These are phyloP conservation scores for Hymenochirus boettgeri DNA, from an alignment of 2,113 vertebrate species.

Conservation along the genomic window DNA sequence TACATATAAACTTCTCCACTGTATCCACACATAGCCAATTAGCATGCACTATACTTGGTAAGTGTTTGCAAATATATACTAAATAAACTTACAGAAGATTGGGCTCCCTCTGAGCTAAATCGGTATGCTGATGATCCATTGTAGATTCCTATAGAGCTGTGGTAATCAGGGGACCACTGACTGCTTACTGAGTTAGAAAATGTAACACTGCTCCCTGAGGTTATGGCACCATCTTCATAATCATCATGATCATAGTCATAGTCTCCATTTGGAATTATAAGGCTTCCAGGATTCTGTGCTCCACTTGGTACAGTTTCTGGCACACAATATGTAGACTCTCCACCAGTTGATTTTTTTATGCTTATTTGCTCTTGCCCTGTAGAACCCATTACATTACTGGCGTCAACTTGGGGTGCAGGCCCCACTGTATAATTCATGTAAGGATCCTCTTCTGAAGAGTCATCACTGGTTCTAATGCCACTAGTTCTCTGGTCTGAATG, in stretches of 20 bases:
- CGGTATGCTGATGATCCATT: constrained; percentile 87
- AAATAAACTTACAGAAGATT: constrained; percentile 82
- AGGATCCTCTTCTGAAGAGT: constrained; percentile 94
- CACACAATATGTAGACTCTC: constrained; percentile 72
- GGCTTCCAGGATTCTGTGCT: constrained; percentile 64
- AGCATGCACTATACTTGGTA: too few species aligned
- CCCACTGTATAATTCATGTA: constrained; percentile 85
- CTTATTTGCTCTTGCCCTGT: constrained; percentile 51
- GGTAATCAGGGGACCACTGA: constrained; percentile 87
- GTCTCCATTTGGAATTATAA: constrained; percentile 81
- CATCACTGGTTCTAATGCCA: constrained; percentile 91
- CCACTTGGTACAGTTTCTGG: constrained; percentile 61
- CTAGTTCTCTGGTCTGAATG: constrained; percentile 94
- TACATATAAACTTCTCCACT: too few species aligned
- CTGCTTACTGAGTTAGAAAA: constrained; percentile 78
- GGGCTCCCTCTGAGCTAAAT: constrained; percentile 90
- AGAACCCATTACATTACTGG: constrained; percentile 49
- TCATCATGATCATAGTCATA: constrained; percentile 87
- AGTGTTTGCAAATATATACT: too few species aligned
- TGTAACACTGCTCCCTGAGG: constrained; percentile 81
- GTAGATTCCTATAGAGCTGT: constrained; percentile 85
- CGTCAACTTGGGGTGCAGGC: constrained; percentile 51
- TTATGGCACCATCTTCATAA: constrained; percentile 81
- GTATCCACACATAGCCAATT: too few species aligned
- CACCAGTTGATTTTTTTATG: constrained; percentile 63